phyloP scores from a whole-genome alignment of 2,888 invertebrate genomes.

The Cantharis rustica region DNA sequence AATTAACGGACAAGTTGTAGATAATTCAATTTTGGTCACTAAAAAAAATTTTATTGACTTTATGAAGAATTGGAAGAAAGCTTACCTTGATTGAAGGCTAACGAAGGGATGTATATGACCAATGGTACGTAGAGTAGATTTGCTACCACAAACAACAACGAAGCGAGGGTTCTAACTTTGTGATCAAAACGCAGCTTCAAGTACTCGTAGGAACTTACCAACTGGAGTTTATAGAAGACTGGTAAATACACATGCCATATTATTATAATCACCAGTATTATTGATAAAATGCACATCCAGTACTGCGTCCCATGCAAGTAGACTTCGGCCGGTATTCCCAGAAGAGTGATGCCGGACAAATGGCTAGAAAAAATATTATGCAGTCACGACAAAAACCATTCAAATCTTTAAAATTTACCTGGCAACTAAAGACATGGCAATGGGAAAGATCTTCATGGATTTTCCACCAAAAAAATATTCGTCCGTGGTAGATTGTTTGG shows the following conservation, averaged over 20 bases:
- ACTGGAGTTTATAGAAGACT: slow-evolving; percentile 69
- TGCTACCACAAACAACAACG: slow-evolving; percentile 62
- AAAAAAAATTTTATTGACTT: not conserved
- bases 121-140: slow-evolving; percentile 63
- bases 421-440: slow-evolving; percentile 71
- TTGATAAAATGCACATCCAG: slow-evolving; percentile 52
- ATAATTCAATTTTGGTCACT: slow-evolving; percentile 58
- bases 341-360: slow-evolving; percentile 71
- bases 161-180: slow-evolving; percentile 61
- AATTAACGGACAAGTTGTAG: slow-evolving; percentile 68
- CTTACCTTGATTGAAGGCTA: slow-evolving; percentile 68
- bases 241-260: slow-evolving; percentile 57
- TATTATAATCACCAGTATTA: slow-evolving; percentile 46
- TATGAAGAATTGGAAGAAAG: not conserved
- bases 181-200: slow-evolving; percentile 65
- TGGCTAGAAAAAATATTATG: slow-evolving; percentile 60
- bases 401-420: slow-evolving; percentile 55
- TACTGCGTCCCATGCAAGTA: slow-evolving; percentile 72
- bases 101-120: slow-evolving; percentile 69
- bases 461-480: slow-evolving; percentile 74
- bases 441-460: slow-evolving; percentile 70
- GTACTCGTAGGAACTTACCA: slow-evolving; percentile 71
- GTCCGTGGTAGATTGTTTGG: slow-evolving; percentile 64
- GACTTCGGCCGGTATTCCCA: slow-evolving; percentile 73
- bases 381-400: too few relatives aligned